Evolutionary conservation across 2,113 vertebrate genomes (phyloP).

Genomic region (Rallus limicola): DNA sequence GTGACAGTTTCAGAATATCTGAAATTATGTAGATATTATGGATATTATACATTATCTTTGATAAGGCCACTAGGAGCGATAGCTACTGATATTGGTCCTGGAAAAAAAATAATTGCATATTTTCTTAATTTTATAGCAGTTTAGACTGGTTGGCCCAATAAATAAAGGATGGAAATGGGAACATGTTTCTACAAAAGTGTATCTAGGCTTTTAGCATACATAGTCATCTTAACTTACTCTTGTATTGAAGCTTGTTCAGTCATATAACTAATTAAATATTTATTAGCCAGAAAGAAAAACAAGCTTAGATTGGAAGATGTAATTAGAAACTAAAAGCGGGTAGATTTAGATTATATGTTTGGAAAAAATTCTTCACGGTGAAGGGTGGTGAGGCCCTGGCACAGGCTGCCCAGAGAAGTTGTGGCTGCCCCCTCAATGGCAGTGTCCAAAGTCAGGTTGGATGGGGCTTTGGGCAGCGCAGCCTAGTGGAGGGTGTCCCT

Average conservation of each 20-base stretch:
- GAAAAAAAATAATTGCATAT: not conserved
- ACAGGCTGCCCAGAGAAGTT: too few species aligned
- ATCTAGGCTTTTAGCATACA: not conserved
- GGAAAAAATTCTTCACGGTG: too few species aligned
- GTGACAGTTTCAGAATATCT: not conserved
- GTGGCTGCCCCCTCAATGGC: too few species aligned
- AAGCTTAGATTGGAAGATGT: not conserved
- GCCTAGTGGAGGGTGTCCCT: too few species aligned
- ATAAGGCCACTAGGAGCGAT: not conserved
- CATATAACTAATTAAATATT: not conserved
- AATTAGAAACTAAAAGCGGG: not conserved
- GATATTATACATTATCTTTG: not conserved
- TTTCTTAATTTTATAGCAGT: not conserved
- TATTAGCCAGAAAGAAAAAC: not conserved
- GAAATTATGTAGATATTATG: not conserved
- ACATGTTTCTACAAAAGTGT: not conserved
- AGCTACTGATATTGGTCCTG: not conserved
- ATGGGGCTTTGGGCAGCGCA: too few species aligned
- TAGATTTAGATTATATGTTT: too few species aligned
- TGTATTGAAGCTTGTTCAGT: not conserved
- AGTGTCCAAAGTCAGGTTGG: too few species aligned
- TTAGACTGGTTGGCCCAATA: not conserved
- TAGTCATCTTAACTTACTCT: not conserved
- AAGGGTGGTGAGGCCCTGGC: too few species aligned
- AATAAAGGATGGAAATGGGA: not conserved